Evolutionary conservation across 2,888 invertebrate genomes (phyloP).

Genomic region (Lacanobia oleracea): DNA sequence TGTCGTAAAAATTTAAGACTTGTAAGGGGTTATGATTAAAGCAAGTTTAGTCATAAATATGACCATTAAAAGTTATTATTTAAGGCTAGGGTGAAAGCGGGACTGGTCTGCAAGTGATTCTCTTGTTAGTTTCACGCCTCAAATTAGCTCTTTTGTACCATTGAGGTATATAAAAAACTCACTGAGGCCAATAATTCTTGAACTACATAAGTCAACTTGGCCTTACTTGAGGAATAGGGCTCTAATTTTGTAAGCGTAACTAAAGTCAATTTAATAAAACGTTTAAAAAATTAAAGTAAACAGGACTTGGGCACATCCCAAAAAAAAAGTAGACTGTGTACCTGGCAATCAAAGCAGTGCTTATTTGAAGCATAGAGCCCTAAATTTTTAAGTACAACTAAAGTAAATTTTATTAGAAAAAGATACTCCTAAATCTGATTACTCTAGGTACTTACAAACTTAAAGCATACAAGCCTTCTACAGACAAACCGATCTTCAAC

Average conservation of each 20-base stretch:
- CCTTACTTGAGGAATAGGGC: background rate
- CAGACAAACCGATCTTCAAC: background rate
- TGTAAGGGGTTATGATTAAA: slow-evolving; percentile 66
- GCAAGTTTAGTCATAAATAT: slow-evolving; percentile 60
- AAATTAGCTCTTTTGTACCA: slow-evolving; percentile 9
- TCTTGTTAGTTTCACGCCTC: background rate
- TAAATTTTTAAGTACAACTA: background rate
- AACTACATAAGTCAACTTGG: background rate
- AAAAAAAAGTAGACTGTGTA: too few species aligned
- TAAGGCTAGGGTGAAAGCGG: slow-evolving; percentile 40
- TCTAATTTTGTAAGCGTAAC: background rate
- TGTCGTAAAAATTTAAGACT: slow-evolving; percentile 69
- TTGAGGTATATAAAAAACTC: background rate
- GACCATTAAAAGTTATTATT: slow-evolving; percentile 47
- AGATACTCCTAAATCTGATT: background rate
- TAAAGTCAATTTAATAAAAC: background rate
- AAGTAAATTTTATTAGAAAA: background rate
- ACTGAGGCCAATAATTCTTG: background rate
- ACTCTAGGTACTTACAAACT: background rate
- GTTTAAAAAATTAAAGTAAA: background rate
- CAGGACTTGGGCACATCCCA: background rate
- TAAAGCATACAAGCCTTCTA: background rate
- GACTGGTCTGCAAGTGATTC: slow-evolving; percentile 13
- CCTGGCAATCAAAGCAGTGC: background rate
- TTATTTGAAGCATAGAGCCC: background rate